Conservation (phyloP, 2,888 invertebrate genomes). For the Serripes groenlandicus region DNA sequence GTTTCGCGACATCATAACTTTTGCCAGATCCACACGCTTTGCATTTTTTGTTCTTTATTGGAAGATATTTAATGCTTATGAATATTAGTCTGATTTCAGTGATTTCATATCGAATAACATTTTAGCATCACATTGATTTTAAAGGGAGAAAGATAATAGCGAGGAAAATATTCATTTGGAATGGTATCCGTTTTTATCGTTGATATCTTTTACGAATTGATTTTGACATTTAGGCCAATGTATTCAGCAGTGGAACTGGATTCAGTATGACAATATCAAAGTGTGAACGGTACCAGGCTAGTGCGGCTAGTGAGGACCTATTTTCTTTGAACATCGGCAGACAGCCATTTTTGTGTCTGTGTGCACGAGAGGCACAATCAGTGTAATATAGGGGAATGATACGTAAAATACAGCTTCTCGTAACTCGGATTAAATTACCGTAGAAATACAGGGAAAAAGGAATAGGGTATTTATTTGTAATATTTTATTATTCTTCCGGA, state of each 20-base stretch:
- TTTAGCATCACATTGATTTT: neutral
- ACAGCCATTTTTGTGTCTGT: slow-evolving; percentile 32
- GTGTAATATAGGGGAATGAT: slow-evolving; percentile 13
- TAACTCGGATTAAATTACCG: slow-evolving; percentile 3
- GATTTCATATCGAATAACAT: neutral
- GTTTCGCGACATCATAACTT: slow-evolving; percentile 11
- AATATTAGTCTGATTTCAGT: neutral
- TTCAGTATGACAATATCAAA: slow-evolving; percentile 20
- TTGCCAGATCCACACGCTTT: neutral
- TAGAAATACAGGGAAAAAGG: neutral
- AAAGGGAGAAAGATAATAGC: neutral
- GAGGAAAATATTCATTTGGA: neutral
- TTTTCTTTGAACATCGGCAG: slow-evolving; percentile 4
- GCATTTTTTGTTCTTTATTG: neutral
- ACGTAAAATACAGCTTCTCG: neutral
- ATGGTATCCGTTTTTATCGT: neutral
- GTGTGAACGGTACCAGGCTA: neutral
- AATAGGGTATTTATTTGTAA: no score
- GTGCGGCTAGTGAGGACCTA: slow-evolving; percentile 9
- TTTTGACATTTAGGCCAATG: neutral
- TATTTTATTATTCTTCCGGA: no score
- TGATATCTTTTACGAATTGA: neutral
- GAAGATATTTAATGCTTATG: neutral
- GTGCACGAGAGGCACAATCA: neutral
- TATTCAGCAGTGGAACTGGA: neutral